Evolutionary conservation across 2,797 vertebrate genomes (phyloP), one percentile per base, ranked within the genome.

Genomic region (Aselliscus stoliczkanus): DNA sequence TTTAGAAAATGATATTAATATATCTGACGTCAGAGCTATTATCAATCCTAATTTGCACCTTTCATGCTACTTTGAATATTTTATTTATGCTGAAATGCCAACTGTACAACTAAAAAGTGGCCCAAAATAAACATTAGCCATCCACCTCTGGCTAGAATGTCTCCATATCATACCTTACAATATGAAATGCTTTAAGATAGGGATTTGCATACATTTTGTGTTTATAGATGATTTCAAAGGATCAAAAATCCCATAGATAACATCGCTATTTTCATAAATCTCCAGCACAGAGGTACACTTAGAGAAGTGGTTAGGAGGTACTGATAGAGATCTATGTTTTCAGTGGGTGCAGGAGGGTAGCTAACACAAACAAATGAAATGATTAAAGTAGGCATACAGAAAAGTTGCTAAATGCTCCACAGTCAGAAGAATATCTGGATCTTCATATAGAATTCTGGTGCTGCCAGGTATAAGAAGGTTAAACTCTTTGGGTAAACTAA

Each of bases 41-140:
- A 92, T 85, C n/a, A 83, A 93, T 96, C 65, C 67, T 95, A 97
- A 97, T 97, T 97, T 96, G 58, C 39, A 96, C 69, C 37, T 95
- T 97, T 96, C 56, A 75, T 90, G 69, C 73, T 87, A 91, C 76
- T 97, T 94, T 95, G 96, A 96, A 96, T 98, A 93, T 96, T 96
- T 97, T 97, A 97, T 97, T 97, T 97, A 93, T 95, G 60, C 65
- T 82, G 42, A 97, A 97, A 97, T 98, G 94, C 96, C 96, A 97
- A 93, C 95, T 92, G 77, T 75, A 37, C 64, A 92, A 86, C 93
- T 95, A 88, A 97, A 50, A 96, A 97, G 89, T 88, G 56, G 72
- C 47, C 93, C 75, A 50, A 67, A 95, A 97, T 76, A 54, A 96
- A 50, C 18, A 81, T 77, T 88, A 96, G n/a, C 21, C 20, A 93